Base-by-base conservation (phyloP, 2,113 vertebrate species). In the Dendrocopos noguchii region DNA sequence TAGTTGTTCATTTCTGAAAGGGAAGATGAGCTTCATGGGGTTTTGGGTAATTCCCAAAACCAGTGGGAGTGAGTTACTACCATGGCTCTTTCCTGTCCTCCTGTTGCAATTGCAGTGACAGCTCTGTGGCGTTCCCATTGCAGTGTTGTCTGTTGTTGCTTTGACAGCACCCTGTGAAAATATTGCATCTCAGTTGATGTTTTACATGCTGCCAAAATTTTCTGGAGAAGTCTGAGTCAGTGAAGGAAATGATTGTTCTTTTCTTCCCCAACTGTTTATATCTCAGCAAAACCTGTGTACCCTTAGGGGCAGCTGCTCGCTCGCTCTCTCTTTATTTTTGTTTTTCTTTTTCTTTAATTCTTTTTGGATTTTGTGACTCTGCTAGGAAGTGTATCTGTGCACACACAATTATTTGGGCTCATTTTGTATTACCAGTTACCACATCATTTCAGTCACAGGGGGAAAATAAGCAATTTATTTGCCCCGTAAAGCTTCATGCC, bases 91-190 rank as follows among this genome's bases (percentile, higher is more conserved):
- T 92, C 89, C 91, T 89, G 87, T 89, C 67, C 31, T 79, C 71
- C 67, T 88, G 28, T 90, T 89, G 52, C 63, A 73, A 80, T 28
- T 87, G 52, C 57, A 36, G 57, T 64, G 80, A 84, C 39, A 68
- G 44, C 44, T 94, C 90, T 86, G 61, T 83, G 61, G 42, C 90
- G 10, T 81, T 88, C 79, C 93, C 22, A 2, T 34, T 87, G 75
- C 71, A 73, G 22, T 61, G 57, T 71, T 87, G 47, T 75, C 79
- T 95, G 52, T 80, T 83, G 79, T 71, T 86, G 73, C 57, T 84
- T 80, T 93, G 56, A 70, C 47, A 85, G 67, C 63, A 77, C 82
- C 68, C 42, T 63, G 79, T 91, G 91, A 93, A 93, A 95, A 93
- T 93, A 87, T 17, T 61, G 42, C 21, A 12, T 59, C 72, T 80